Evolutionary conservation across 2,888 invertebrate species (phyloP).

Genomic region (Protophormia terraenovae): DNA sequence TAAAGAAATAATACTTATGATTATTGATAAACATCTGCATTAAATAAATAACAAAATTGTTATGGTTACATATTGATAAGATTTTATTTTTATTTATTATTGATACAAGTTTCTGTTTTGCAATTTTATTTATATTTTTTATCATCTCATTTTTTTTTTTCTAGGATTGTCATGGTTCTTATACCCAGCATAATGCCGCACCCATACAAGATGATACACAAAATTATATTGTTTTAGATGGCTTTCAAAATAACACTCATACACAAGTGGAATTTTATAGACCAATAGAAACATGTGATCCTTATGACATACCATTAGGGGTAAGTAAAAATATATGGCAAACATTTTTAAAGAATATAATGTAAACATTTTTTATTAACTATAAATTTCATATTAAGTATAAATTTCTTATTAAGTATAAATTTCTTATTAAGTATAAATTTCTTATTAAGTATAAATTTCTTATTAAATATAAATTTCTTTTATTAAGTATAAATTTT

Average conservation of each 20-base stretch:
- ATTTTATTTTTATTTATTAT: not conserved
- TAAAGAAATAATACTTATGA: not conserved
- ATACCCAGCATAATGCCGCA: slow-evolving; percentile 84
- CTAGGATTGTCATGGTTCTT: slow-evolving; percentile 91
- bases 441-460: too few species aligned
- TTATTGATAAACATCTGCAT: not conserved
- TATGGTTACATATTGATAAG: not conserved
- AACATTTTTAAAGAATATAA: not conserved
- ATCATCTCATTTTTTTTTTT: slow-evolving; percentile 74
- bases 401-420: slow-evolving; percentile 11
- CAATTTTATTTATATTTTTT: not conserved
- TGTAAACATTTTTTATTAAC: too few species aligned
- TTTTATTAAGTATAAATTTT: slow-evolving; percentile 14
- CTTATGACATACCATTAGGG: slow-evolving; percentile 86
- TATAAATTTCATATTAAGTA: too few species aligned
- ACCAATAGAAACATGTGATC: slow-evolving; percentile 91
- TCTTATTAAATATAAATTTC: too few species aligned
- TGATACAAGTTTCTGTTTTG: too few species aligned
- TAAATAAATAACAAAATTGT: not conserved
- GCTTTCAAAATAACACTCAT: slow-evolving; percentile 92
- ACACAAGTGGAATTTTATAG: slow-evolving; percentile 91
- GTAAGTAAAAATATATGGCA: slow-evolving; percentile 81
- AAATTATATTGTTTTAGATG: slow-evolving; percentile 89
- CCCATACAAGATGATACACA: slow-evolving; percentile 90
- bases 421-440: slow-evolving; percentile 15